phyloP scores from a whole-genome alignment of 2,888 invertebrate species.

The Phyto melanocephala region DNA sequence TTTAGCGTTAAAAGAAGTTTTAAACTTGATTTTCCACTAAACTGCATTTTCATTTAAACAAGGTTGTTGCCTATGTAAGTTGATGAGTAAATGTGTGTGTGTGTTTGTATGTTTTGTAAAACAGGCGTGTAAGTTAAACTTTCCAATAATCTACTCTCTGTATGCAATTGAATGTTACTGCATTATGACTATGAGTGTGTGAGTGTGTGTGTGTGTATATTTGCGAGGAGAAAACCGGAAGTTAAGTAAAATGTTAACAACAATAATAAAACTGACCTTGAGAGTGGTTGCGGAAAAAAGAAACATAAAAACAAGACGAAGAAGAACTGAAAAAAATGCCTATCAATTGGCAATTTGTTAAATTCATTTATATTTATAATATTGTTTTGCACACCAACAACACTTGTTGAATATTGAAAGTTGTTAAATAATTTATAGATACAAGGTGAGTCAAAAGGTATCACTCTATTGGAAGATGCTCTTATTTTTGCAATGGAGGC shows the following conservation, averaged over 20 bases:
- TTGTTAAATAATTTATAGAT: too few relatives aligned
- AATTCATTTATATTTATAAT: background rate
- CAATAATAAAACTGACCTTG: constrained; percentile 62
- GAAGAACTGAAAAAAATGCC: background rate
- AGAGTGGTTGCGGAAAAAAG: constrained; percentile 28
- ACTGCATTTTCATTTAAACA: constrained; percentile 41
- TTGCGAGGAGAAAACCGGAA: constrained; percentile 60
- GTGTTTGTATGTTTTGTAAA: constrained; percentile 1
- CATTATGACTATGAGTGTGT: too few relatives aligned
- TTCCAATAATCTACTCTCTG: constrained; percentile 56
- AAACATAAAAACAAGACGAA: background rate
- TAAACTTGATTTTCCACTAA: constrained; percentile 64
- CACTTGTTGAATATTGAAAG: too few relatives aligned
- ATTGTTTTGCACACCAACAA: too few relatives aligned
- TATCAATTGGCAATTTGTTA: background rate
- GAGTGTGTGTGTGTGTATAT: background rate
- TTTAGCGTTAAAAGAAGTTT: constrained; percentile 52
- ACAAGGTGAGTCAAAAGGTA: too few relatives aligned
- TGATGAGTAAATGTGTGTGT: background rate
- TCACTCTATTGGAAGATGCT: too few relatives aligned
- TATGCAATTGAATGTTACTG: background rate
- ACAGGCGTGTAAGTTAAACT: constrained; percentile 51
- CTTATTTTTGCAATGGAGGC: too few relatives aligned
- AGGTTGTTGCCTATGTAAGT: background rate
- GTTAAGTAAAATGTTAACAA: constrained; percentile 41